phyloP scores from a whole-genome alignment of 2,113 vertebrate genomes.

The Carassius carassius region DNA sequence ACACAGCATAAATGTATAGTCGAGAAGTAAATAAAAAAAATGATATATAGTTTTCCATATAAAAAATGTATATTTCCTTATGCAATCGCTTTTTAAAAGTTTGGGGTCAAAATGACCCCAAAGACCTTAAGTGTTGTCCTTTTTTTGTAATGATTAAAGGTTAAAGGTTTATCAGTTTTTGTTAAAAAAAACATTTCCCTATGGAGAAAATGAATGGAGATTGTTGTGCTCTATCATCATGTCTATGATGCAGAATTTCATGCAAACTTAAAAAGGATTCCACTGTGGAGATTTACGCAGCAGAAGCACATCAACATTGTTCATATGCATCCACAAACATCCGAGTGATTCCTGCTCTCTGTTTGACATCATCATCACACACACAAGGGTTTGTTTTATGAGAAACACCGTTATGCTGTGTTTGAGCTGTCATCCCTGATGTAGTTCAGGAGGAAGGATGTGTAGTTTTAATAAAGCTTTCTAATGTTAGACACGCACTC shows the following conservation, averaged over 20 bases:
- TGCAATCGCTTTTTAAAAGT: no score
- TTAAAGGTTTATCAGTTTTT: no score
- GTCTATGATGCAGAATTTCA: neutral
- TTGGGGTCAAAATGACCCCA: no score
- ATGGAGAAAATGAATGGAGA: no score
- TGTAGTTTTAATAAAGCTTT: slow-evolving; percentile 65
- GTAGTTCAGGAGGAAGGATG: slow-evolving; percentile 36
- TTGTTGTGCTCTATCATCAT: neutral
- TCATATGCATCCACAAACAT: neutral
- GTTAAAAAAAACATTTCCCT: neutral
- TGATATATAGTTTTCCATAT: no score
- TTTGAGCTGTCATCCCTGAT: slow-evolving; percentile 15
- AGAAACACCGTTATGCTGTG: neutral
- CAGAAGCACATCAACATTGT: neutral
- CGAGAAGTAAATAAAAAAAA: no score
- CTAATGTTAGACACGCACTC: slow-evolving; percentile 54
- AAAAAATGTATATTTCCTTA: no score
- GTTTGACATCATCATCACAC: neutral
- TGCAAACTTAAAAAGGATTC: neutral
- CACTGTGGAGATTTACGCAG: neutral
- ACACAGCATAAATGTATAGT: no score
- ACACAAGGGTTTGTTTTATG: neutral
- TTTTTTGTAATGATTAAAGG: no score
- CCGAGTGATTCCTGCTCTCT: neutral
- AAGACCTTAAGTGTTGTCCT: no score